A percentile compares a stretch with the other conserved stretches of the same genome.
Evolutionary conservation across 2,888 invertebrate genomes (phyloP).

Genomic region (Epistrophe grossulariae): DNA sequence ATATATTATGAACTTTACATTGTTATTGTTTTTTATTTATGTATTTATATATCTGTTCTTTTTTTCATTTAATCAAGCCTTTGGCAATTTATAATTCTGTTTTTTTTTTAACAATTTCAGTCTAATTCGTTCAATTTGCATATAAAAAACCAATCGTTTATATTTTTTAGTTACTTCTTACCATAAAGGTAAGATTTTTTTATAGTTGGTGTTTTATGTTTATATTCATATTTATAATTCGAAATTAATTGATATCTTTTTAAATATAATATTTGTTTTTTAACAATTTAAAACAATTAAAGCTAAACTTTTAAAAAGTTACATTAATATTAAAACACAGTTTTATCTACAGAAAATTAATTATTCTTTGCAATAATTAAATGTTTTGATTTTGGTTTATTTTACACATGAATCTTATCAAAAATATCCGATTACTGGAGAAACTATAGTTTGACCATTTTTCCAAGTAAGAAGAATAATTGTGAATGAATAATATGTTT

Average conservation of each 20-base stretch:
- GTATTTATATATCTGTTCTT: neutral
- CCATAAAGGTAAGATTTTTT: neutral
- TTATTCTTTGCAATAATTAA: no score
- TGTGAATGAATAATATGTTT: no score
- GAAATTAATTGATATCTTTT: neutral
- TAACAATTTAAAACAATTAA: neutral
- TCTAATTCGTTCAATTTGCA: constrained; percentile 59
- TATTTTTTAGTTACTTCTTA: neutral
- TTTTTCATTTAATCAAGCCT: constrained; percentile 27
- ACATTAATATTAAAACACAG: neutral
- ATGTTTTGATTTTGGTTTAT: neutral
- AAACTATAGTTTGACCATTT: no score
- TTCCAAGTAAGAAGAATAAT: no score
- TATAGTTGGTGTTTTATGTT: neutral
- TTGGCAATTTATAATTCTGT: constrained; percentile 33
- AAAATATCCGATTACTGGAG: neutral
- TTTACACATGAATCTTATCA: neutral
- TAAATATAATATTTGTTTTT: neutral
- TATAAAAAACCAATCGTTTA: constrained; percentile 28
- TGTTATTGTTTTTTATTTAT: constrained; percentile 5
- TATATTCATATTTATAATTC: neutral
- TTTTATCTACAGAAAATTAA: neutral
- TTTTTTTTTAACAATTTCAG: constrained; percentile 62
- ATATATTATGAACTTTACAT: neutral
- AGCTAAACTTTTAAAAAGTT: neutral